Conservation (phyloP, 1,140 invertebrate genomes). For the Chironomus tepperi region DNA sequence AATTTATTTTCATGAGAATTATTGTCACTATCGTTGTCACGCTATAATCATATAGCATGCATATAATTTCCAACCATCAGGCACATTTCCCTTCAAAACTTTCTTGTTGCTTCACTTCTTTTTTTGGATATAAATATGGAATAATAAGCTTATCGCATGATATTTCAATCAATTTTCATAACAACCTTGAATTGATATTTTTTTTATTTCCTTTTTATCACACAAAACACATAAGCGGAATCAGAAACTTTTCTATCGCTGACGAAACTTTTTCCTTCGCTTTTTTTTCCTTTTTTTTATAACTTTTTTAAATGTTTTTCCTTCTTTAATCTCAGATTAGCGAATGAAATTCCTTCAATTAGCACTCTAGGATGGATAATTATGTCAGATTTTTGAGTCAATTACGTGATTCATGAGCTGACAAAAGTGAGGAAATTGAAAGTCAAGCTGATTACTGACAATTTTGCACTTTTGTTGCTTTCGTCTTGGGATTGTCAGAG, state of each 20-base stretch:
- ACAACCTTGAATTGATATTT: too few species aligned
- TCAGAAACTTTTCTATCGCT: not conserved
- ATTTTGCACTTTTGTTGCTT: too few species aligned
- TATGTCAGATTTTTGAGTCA: too few species aligned
- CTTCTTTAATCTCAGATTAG: not conserved
- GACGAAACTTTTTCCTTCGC: not conserved
- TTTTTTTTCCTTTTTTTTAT: not conserved
- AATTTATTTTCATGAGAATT: not conserved
- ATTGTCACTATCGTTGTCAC: not conserved
- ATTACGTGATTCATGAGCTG: too few species aligned
- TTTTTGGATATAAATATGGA: too few species aligned
- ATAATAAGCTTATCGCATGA: not conserved
- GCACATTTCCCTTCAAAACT: too few species aligned
- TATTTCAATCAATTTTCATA: not conserved
- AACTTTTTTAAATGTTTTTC: not conserved
- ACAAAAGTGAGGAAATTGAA: too few species aligned
- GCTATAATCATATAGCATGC: not conserved
- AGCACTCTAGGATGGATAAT: too few species aligned
- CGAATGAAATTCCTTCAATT: too few species aligned
- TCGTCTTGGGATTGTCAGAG: too few species aligned
- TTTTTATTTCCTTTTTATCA: not conserved
- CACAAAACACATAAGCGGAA: not conserved
- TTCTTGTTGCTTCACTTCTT: too few species aligned
- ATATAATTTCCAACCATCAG: not conserved
- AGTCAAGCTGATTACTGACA: too few species aligned